Conservation (phyloP, 2,888 invertebrate genomes). For the Pinctada fucata region DNA sequence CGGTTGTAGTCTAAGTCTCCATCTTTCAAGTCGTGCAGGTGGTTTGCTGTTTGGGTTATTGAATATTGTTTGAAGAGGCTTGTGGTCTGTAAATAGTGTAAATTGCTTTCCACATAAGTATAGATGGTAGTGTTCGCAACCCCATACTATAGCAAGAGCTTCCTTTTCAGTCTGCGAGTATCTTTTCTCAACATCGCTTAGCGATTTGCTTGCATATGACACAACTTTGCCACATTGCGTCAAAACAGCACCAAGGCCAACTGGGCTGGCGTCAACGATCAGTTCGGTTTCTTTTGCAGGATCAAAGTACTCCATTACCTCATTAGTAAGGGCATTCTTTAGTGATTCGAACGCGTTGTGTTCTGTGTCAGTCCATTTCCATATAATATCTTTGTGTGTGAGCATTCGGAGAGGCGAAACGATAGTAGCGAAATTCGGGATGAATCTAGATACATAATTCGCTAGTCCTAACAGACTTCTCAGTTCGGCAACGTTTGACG, state of each 20-base stretch:
- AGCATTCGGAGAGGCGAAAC: conserved; percentile 2
- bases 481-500: no score
- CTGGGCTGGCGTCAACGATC: conserved; percentile 49
- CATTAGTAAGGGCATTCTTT: neutral
- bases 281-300: conserved; percentile 37
- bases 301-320: conserved; percentile 40
- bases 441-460: conserved; percentile 13
- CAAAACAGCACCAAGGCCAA: conserved; percentile 47
- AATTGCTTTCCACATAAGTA: conserved; percentile 58
- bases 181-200: conserved; percentile 46
- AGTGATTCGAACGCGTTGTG: neutral
- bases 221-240: conserved; percentile 44
- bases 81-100: conserved; percentile 59
- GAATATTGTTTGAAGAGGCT: conserved; percentile 58
- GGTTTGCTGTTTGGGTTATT: conserved; percentile 50
- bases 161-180: conserved; percentile 58
- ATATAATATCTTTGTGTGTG: neutral
- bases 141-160: conserved; percentile 54
- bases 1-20: conserved; percentile 15
- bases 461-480: neutral
- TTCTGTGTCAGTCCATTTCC: neutral
- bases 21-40: conserved; percentile 42
- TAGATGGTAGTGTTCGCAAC: conserved; percentile 56
- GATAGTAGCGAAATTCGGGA: conserved; percentile 8
- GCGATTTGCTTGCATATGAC: conserved; percentile 40